A percentile compares a stretch with the other conserved stretches of the same genome.
phyloP scores from a whole-genome alignment of 2,797 vertebrate genomes.

The Tympanoctomys barrerae region DNA sequence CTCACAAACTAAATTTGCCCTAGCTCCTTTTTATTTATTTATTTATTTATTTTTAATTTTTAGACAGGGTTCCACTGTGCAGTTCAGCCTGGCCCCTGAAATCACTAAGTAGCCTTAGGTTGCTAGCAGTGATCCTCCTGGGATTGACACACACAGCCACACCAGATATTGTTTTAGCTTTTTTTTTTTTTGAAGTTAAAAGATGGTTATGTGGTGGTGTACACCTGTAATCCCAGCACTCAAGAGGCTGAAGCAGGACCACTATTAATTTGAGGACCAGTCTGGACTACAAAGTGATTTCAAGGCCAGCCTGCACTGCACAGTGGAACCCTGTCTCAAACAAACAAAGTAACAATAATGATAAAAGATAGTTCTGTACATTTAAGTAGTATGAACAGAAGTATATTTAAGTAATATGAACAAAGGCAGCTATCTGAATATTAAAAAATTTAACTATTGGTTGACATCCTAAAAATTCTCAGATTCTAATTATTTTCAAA shows the following conservation, averaged over 20 bases:
- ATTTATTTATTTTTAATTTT: not conserved
- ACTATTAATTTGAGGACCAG: not conserved
- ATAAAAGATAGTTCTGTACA: constrained; percentile 46
- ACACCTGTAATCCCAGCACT: not conserved
- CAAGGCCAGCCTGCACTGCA: not conserved
- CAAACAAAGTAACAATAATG: not conserved
- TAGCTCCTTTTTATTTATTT: not conserved
- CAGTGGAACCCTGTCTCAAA: not conserved
- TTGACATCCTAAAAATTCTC: not conserved
- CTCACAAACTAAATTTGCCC: not conserved
- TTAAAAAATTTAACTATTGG: not conserved
- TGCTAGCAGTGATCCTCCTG: not conserved
- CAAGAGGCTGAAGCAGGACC: not conserved
- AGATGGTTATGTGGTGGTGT: not conserved
- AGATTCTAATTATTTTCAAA: not conserved
- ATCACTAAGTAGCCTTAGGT: not conserved
- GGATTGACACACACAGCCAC: not conserved
- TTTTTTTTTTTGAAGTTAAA: constrained; percentile 60
- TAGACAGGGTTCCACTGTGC: not conserved
- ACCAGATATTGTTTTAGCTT: not conserved
- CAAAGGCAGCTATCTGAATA: not conserved
- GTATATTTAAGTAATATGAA: constrained; percentile 16
- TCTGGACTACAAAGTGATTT: not conserved
- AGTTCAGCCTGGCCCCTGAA: not conserved
- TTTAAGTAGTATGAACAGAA: constrained; percentile 6